These are phyloP conservation scores for Sipha maydis DNA, from an alignment of 2,888 invertebrate species.

Conservation along the genomic window DNA sequence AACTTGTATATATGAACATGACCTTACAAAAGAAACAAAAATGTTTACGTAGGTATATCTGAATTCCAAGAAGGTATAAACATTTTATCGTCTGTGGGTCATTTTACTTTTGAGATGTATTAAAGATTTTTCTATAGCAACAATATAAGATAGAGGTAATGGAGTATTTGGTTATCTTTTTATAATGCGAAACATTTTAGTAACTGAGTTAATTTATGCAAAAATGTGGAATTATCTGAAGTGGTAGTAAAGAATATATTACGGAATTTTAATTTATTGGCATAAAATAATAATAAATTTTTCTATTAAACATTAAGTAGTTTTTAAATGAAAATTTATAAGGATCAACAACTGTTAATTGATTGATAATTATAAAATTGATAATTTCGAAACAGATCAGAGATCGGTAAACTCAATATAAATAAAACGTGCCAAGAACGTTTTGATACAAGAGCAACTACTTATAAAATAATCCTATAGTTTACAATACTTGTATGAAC, in stretches of 20 bases:
- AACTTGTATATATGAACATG: background rate
- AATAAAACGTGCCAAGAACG: conserved; percentile 33
- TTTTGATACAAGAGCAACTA: conserved; percentile 17
- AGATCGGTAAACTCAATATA: conserved; percentile 22
- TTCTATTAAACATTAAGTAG: background rate
- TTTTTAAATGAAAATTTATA: background rate
- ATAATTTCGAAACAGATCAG: conserved; percentile 43
- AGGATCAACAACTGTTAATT: background rate
- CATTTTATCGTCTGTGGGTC: background rate
- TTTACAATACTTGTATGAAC: background rate
- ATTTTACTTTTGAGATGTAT: background rate
- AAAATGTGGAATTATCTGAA: background rate
- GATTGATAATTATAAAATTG: background rate
- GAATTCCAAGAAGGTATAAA: background rate
- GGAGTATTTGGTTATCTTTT: background rate
- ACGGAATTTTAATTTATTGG: background rate
- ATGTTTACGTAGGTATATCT: background rate
- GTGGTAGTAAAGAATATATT: background rate
- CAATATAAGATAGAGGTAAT: background rate
- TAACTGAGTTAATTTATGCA: background rate
- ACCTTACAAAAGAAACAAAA: conserved; percentile 1
- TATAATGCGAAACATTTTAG: background rate
- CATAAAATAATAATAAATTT: conserved; percentile 8
- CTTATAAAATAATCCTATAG: background rate
- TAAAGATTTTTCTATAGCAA: background rate